Percentiles rank a stretch among this genome's conserved stretches.
Conservation (phyloP, 1,140 invertebrate species). For the Pristionchus pacificus region DNA sequence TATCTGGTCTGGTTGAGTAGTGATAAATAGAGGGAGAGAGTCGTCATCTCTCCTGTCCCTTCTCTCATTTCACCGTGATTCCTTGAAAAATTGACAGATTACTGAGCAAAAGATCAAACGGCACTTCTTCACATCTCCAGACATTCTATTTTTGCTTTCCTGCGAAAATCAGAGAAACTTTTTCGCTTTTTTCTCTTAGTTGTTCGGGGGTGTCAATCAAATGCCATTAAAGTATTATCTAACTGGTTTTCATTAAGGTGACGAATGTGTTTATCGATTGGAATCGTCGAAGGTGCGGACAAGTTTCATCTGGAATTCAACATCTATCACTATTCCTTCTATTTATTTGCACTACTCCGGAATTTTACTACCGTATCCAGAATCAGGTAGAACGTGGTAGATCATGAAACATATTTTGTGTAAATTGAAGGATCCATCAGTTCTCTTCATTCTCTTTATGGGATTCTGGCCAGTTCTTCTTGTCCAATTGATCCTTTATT, state of each 20-base stretch:
- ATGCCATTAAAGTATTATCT: background rate
- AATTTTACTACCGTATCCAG: conserved; percentile 22
- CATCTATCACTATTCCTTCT: conserved; percentile 21
- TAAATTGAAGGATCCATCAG: background rate
- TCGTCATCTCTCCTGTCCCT: too few relatives aligned
- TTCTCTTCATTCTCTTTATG: background rate
- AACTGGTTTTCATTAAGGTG: background rate
- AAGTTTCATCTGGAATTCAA: conserved; percentile 30
- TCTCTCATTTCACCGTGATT: too few relatives aligned
- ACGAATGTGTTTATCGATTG: background rate
- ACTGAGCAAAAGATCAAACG: too few relatives aligned
- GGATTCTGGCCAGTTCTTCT: background rate
- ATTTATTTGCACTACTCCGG: conserved; percentile 12
- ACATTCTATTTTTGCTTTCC: background rate
- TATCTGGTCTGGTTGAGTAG: background rate
- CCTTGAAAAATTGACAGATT: too few relatives aligned
- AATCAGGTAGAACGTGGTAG: background rate
- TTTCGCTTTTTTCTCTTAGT: background rate
- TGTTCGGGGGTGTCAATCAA: background rate
- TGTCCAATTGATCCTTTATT: conserved; percentile 7
- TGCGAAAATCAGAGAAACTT: background rate
- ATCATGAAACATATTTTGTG: background rate
- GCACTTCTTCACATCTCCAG: too few relatives aligned
- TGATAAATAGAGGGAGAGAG: too few relatives aligned
- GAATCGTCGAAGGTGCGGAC: conserved; percentile 5